These are phyloP conservation scores for Anarsia innoxiella DNA, from an alignment of 2,888 invertebrate species.

Conservation along the genomic window DNA sequence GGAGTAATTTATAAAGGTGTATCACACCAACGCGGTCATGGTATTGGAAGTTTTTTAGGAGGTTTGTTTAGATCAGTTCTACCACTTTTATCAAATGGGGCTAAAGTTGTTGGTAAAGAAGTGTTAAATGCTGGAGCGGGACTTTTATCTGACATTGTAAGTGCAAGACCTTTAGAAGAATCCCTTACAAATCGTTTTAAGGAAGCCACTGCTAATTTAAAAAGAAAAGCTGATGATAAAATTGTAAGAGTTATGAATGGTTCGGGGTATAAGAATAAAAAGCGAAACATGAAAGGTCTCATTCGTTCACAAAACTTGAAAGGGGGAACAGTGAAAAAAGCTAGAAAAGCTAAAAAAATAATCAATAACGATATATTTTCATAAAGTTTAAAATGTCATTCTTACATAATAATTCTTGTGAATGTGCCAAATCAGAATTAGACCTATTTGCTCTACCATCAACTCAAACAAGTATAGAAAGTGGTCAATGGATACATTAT, in stretches of 20 bases:
- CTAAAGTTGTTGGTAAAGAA: slow-evolving; percentile 22
- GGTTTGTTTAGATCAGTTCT: slow-evolving; percentile 25
- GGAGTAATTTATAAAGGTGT: slow-evolving; percentile 25
- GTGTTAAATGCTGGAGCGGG: slow-evolving; percentile 23
- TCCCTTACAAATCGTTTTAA: slow-evolving; percentile 17
- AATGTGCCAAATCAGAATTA: slow-evolving; percentile 25
- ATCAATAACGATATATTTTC: slow-evolving; percentile 8
- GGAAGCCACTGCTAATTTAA: slow-evolving; percentile 18
- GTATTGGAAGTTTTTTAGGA: slow-evolving; percentile 20
- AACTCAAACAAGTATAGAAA: too few relatives aligned
- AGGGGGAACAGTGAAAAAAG: slow-evolving; percentile 4
- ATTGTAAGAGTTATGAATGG: slow-evolving; percentile 21
- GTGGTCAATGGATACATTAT: too few relatives aligned
- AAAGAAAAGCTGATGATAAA: slow-evolving; percentile 22
- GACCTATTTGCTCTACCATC: slow-evolving; percentile 29
- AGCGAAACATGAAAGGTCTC: background rate
- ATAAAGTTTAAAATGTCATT: slow-evolving; percentile 25
- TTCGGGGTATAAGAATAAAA: slow-evolving; percentile 21
- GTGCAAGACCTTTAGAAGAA: slow-evolving; percentile 14
- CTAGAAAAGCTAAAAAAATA: slow-evolving; percentile 3
- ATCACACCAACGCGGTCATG: slow-evolving; percentile 19
- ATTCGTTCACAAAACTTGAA: background rate
- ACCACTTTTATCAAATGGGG: slow-evolving; percentile 23
- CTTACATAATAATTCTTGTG: slow-evolving; percentile 25
- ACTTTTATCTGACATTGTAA: too few relatives aligned